phyloP scores from a whole-genome alignment of 2,888 invertebrate species.

The Meiosimyza decipiens region DNA sequence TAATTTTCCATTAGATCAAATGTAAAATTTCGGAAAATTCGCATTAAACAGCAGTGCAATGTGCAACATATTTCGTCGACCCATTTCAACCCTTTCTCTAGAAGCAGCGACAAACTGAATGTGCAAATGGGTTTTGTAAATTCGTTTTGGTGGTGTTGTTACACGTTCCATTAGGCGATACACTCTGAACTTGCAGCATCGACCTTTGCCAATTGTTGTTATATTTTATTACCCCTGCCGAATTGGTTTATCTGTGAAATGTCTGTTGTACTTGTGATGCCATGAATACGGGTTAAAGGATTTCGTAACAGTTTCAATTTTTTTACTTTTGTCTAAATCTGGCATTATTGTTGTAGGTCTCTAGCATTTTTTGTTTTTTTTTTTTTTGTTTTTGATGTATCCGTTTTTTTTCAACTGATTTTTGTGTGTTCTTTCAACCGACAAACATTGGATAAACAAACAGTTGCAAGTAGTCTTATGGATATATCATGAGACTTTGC shows the following conservation, averaged over 20 bases:
- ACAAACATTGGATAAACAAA: conserved; percentile 65
- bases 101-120: conserved; percentile 20
- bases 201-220: conserved; percentile 29
- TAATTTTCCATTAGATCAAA: not conserved
- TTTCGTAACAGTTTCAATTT: conserved; percentile 49
- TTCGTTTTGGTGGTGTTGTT: conserved; percentile 60
- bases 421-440: conserved; percentile 61
- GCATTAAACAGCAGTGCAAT: not conserved
- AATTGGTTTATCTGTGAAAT: conserved; percentile 66
- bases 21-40: not conserved
- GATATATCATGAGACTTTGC: conserved; percentile 37
- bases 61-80: not conserved
- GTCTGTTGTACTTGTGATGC: conserved; percentile 45
- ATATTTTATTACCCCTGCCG: conserved; percentile 64
- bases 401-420: conserved; percentile 44
- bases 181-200: not conserved
- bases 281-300: conserved; percentile 50
- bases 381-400: conserved; percentile 40
- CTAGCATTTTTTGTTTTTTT: conserved; percentile 34
- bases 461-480: conserved; percentile 54
- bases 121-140: conserved; percentile 41
- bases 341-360: conserved; percentile 26
- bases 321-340: conserved; percentile 13
- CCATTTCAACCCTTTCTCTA: conserved; percentile 50
- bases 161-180: conserved; percentile 49